A percentile compares a stretch with the other conserved stretches of the same genome.
Evolutionary conservation across 2,888 invertebrate species (phyloP).

Genomic region (Orchesellides sinensis): DNA sequence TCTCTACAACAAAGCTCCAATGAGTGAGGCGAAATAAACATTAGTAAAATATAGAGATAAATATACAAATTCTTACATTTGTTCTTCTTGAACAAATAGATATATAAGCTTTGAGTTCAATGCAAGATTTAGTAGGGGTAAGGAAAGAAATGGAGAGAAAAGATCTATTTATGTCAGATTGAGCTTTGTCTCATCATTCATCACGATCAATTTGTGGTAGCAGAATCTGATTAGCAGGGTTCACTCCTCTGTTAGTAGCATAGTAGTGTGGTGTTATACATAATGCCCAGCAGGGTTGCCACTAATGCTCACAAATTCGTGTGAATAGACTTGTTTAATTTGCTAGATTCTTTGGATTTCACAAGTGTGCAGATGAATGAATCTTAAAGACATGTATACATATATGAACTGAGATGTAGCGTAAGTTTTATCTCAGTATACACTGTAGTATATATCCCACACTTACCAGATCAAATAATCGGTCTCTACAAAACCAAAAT

Average conservation of each 20-base stretch:
- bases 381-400: slow-evolving; percentile 12
- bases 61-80: too few species aligned
- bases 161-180: slow-evolving; percentile 73
- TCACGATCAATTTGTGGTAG: slow-evolving; percentile 74
- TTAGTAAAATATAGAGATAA: too few species aligned
- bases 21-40: too few species aligned
- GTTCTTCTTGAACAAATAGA: too few species aligned
- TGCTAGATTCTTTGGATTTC: slow-evolving; percentile 50
- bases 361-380: slow-evolving; percentile 54
- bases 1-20: too few species aligned
- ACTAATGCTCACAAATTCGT: slow-evolving; percentile 45
- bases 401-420: neutral
- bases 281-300: slow-evolving; percentile 19
- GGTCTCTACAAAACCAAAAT: slow-evolving; percentile 49
- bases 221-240: slow-evolving; percentile 71
- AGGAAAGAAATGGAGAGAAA: slow-evolving; percentile 49
- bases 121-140: slow-evolving; percentile 43
- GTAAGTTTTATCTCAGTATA: neutral
- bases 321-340: slow-evolving; percentile 72
- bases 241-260: slow-evolving; percentile 4
- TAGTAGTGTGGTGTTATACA: slow-evolving; percentile 12
- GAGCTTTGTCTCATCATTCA: slow-evolving; percentile 73
- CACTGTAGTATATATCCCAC: too few species aligned
- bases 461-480: slow-evolving; percentile 60
- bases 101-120: neutral